Conservation (phyloP, 2,888 invertebrate genomes). For the Ornithoptera priamus region DNA sequence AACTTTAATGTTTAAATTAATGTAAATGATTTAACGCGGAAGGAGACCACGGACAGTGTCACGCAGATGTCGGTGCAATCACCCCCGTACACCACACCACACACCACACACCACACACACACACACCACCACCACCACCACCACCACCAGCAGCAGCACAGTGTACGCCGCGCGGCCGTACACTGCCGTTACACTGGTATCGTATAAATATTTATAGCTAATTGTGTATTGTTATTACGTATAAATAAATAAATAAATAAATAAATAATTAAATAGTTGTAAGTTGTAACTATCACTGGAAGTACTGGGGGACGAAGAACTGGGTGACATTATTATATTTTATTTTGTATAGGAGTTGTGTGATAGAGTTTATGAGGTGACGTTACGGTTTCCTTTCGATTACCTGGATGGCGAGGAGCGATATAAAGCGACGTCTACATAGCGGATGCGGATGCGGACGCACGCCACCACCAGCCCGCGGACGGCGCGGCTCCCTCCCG, state of each 20-base stretch:
- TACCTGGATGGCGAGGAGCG: conserved; percentile 12
- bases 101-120: too few species aligned
- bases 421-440: too few species aligned
- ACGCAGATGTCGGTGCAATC: conserved; percentile 62
- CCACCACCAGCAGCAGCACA: conserved; percentile 36
- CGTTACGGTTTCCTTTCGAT: conserved; percentile 10
- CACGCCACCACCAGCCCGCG: too few species aligned
- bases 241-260: conserved; percentile 66
- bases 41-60: conserved; percentile 69
- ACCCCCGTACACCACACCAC: conserved; percentile 50
- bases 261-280: conserved; percentile 75
- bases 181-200: conserved; percentile 73
- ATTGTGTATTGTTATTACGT: conserved; percentile 81
- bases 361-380: conserved; percentile 37
- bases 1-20: conserved; percentile 75
- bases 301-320: conserved; percentile 43
- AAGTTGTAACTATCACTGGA: conserved; percentile 76
- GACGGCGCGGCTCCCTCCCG: too few species aligned
- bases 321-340: conserved; percentile 31
- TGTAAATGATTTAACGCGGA: conserved; percentile 61
- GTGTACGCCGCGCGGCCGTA: not conserved
- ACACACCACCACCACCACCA: too few species aligned
- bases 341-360: conserved; percentile 64
- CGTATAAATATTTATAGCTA: conserved; percentile 81
- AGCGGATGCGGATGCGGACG: too few species aligned